Conservation (phyloP, 2,888 invertebrate genomes). For the Cantharis lateralis region DNA sequence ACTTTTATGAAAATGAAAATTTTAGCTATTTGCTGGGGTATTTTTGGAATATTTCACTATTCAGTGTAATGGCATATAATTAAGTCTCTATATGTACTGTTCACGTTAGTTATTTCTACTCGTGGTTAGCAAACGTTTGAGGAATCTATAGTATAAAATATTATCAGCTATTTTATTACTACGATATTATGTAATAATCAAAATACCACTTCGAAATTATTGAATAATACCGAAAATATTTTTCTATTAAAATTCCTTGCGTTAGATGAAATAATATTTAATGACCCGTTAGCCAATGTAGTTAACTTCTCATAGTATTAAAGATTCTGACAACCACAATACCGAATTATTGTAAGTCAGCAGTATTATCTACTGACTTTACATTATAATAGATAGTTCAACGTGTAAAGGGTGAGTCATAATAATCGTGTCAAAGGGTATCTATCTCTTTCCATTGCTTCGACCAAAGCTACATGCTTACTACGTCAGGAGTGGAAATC, state of each 20-base stretch:
- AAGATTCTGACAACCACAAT: no score
- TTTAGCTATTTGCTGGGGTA: not conserved
- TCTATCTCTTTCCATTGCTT: no score
- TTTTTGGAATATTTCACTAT: not conserved
- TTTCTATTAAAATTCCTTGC: not conserved
- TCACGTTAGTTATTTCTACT: not conserved
- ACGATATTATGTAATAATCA: not conserved
- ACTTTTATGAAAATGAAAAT: not conserved
- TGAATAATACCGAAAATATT: not conserved
- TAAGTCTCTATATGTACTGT: not conserved
- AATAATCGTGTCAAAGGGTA: no score
- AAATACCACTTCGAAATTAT: not conserved
- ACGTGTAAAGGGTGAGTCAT: no score
- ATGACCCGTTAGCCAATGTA: no score
- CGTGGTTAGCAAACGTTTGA: not conserved
- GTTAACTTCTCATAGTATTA: no score
- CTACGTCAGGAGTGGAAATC: no score
- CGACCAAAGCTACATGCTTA: no score
- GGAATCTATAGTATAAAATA: not conserved
- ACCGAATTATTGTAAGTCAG: no score
- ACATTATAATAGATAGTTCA: no score
- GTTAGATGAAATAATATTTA: no score
- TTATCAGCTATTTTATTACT: not conserved
- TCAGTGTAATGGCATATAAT: not conserved
- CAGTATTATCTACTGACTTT: no score